Percentiles rank a stretch among this genome's conserved stretches.
These are phyloP conservation scores for Trichonephila clavata DNA, from an alignment of 1,140 invertebrate species.

Conservation along the genomic window DNA sequence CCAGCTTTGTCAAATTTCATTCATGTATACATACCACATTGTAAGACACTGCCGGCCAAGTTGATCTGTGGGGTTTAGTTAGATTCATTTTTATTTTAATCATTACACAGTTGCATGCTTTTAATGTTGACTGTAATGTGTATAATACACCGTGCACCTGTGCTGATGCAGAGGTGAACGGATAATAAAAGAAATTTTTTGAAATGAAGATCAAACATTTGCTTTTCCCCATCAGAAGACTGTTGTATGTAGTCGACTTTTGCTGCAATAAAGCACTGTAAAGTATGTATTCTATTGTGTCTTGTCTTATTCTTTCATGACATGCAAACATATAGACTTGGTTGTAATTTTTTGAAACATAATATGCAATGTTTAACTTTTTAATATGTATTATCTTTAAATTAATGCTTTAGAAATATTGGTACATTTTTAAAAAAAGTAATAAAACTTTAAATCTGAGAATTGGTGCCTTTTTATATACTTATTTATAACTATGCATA, in stretches of 20 bases:
- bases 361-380: too few species aligned
- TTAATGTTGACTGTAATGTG: conserved; percentile 71
- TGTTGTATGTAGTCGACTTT: conserved; percentile 77
- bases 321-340: too few species aligned
- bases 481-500: too few species aligned
- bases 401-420: too few species aligned
- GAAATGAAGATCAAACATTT: conserved; percentile 72
- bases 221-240: conserved; percentile 73
- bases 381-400: too few species aligned
- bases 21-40: conserved; percentile 77
- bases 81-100: conserved; percentile 71
- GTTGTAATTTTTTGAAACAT: too few species aligned
- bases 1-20: conserved; percentile 70
- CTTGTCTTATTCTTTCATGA: conserved; percentile 24
- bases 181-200: conserved; percentile 35
- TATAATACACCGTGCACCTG: conserved; percentile 50
- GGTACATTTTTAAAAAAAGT: too few species aligned
- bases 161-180: conserved; percentile 48
- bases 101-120: conserved; percentile 73
- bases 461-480: too few species aligned
- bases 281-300: conserved; percentile 64
- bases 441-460: too few species aligned
- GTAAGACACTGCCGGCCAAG: conserved; percentile 76
- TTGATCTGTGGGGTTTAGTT: conserved; percentile 75
- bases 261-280: conserved; percentile 78